These are phyloP conservation scores for Thinocorus orbignyianus DNA, from an alignment of 2,113 vertebrate genomes.

Conservation along the genomic window DNA sequence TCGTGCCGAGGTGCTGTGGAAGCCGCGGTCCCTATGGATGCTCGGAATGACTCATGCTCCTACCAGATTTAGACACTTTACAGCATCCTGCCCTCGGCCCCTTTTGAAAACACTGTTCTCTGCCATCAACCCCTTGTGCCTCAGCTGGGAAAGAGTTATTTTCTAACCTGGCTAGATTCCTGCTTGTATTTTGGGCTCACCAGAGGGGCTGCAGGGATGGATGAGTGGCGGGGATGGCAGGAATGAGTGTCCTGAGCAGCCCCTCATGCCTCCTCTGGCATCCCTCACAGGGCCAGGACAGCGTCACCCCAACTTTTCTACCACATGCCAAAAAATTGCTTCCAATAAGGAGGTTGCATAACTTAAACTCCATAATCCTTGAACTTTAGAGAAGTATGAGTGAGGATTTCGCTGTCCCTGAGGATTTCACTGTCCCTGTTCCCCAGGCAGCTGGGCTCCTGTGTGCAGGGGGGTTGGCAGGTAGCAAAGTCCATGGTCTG, in stretches of 20 bases:
- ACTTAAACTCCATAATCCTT: neutral
- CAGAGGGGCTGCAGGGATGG: neutral
- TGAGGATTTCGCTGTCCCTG: neutral
- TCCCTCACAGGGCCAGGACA: neutral
- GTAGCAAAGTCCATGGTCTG: neutral
- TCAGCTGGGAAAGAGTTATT: neutral
- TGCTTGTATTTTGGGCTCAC: neutral
- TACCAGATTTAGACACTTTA: rapidly evolving
- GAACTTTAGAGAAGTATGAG: neutral
- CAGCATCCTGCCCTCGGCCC: neutral
- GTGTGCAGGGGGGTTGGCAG: neutral
- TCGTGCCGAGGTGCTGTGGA: neutral
- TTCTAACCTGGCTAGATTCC: neutral
- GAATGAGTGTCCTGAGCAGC: neutral
- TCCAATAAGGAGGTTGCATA: neutral
- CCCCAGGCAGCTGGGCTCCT: neutral
- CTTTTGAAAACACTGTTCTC: neutral
- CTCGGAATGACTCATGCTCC: rapidly evolving
- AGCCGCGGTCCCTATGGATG: neutral
- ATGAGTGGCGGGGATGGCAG: neutral
- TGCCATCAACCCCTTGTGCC: rapidly evolving
- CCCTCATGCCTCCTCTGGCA: neutral
- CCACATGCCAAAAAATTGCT: neutral
- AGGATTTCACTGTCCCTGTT: neutral
- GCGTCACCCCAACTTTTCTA: neutral